These are phyloP conservation scores for Anastrepha obliqua DNA, from an alignment of 1,140 invertebrate species.

Conservation along the genomic window DNA sequence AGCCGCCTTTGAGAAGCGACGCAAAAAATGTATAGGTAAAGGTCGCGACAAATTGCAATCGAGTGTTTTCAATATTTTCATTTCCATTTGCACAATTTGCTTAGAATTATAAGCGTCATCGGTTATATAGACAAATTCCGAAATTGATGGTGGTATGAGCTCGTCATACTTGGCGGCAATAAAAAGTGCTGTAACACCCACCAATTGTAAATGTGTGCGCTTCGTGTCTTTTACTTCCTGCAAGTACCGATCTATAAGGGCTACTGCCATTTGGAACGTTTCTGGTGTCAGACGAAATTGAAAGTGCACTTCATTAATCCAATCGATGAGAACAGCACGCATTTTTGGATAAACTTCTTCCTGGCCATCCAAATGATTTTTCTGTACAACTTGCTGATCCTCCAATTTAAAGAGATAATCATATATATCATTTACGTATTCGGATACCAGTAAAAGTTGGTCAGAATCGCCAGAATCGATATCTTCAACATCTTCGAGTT, in stretches of 20 bases:
- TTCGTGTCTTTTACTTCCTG: conserved; percentile 80
- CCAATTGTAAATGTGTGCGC: conserved; percentile 87
- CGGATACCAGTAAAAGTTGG: conserved; percentile 85
- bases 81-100: conserved; percentile 91
- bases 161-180: conserved; percentile 98
- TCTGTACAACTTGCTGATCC: conserved; percentile 76
- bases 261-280: conserved; percentile 92
- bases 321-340: conserved; percentile 92
- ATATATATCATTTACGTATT: conserved; percentile 90
- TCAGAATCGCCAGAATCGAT: conserved; percentile 84
- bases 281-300: conserved; percentile 93
- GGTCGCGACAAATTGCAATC: conserved; percentile 90
- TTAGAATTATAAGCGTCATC: conserved; percentile 89
- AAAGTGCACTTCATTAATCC: conserved; percentile 94
- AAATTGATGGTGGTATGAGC: conserved; percentile 90
- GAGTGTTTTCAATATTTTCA: conserved; percentile 83
- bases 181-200: conserved; percentile 93
- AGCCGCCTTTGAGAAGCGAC: conserved; percentile 81
- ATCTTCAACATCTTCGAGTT: conserved; percentile 75
- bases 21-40: conserved; percentile 90
- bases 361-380: conserved; percentile 79
- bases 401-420: conserved; percentile 83
- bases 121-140: conserved; percentile 94
- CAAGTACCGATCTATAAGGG: conserved; percentile 93
- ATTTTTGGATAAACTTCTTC: conserved; percentile 83